These are phyloP conservation scores for Drosophila novamexicana DNA, from an alignment of 1,140 invertebrate species.

Conservation along the genomic window DNA sequence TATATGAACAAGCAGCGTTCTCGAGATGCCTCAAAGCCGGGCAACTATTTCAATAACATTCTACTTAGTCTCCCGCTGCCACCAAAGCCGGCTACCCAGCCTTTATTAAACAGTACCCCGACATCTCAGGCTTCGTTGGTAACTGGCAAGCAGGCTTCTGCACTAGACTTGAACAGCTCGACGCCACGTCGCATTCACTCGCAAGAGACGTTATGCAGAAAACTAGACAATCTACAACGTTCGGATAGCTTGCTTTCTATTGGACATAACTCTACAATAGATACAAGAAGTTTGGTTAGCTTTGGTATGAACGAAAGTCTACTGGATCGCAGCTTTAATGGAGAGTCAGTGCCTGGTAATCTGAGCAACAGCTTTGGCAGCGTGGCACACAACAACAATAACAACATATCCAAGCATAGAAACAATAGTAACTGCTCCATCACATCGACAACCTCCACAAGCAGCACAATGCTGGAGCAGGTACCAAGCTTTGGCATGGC, in stretches of 20 bases:
- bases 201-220: constrained; percentile 66
- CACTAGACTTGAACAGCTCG: constrained; percentile 53
- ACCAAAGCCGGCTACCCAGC: constrained; percentile 54
- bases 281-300: constrained; percentile 55
- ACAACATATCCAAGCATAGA: constrained; percentile 60
- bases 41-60: constrained; percentile 80
- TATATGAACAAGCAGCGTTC: constrained; percentile 86
- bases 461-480: constrained; percentile 62
- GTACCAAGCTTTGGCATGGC: constrained; percentile 79
- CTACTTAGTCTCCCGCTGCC: constrained; percentile 68
- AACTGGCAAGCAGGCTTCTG: constrained; percentile 38
- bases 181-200: constrained; percentile 71
- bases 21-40: constrained; percentile 59
- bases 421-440: constrained; percentile 69
- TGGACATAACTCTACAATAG: constrained; percentile 61
- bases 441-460: constrained; percentile 54
- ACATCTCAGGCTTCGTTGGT: constrained; percentile 33
- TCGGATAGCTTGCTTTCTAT: constrained; percentile 66
- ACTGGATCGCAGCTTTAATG: constrained; percentile 50
- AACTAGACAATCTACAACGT: constrained; percentile 39
- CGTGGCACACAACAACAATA: constrained; percentile 35
- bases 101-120: constrained; percentile 36
- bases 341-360: constrained; percentile 11
- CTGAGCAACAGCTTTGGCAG: constrained; percentile 50
- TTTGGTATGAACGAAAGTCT: constrained; percentile 57